A percentile compares a stretch with the other conserved stretches of the same genome.
Conservation (phyloP, 92 coral and sea anemone genomes). For the Epizoanthus fatuus region DNA sequence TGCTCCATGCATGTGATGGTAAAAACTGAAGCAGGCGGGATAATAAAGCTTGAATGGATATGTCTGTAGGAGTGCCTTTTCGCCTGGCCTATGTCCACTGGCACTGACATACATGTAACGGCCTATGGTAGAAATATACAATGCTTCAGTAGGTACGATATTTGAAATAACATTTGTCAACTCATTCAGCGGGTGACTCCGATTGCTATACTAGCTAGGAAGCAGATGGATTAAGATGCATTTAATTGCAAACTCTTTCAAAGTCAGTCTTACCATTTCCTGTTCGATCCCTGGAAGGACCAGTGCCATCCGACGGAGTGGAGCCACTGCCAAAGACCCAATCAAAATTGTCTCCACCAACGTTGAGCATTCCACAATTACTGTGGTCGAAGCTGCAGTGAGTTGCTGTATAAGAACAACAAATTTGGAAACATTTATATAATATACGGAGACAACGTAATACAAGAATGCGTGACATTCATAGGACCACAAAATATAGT, state of each 20-base stretch:
- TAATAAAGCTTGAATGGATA: constrained; percentile 29
- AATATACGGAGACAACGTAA: neutral
- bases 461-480: too few relatives aligned
- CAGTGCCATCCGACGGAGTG: constrained; percentile 31
- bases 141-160: neutral
- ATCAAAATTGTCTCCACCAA: constrained; percentile 18
- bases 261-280: constrained; percentile 7
- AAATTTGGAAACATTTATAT: neutral
- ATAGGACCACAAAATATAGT: too few relatives aligned
- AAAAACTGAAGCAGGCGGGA: constrained; percentile 30
- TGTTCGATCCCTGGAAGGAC: constrained; percentile 22
- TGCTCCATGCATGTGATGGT: constrained; percentile 42
- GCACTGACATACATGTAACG: constrained; percentile 21
- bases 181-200: neutral
- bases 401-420: constrained; percentile 1
- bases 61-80: constrained; percentile 15
- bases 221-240: too few relatives aligned
- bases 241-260: too few relatives aligned
- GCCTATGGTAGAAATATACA: neutral
- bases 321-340: constrained; percentile 19
- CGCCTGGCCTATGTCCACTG: neutral
- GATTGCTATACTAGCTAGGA: too few relatives aligned
- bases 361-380: constrained; percentile 21
- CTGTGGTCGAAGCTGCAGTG: constrained; percentile 27
- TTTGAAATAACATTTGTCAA: neutral